These are phyloP conservation scores for Pterophyllum scalare DNA, from an alignment of 2,113 vertebrate genomes.

Conservation along the genomic window DNA sequence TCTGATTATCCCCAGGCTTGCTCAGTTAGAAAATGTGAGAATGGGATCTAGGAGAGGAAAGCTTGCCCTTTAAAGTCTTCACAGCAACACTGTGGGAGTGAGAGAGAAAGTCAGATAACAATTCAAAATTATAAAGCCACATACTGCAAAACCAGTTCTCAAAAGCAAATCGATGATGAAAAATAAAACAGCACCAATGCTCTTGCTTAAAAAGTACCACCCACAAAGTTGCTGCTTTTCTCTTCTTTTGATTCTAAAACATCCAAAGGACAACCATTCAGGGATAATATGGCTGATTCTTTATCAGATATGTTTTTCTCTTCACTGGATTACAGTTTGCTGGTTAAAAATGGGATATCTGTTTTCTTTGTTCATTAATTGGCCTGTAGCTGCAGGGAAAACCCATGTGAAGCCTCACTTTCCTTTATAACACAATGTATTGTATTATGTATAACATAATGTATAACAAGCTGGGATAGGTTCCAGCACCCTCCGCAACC, in stretches of 20 bases:
- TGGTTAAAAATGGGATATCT: background rate
- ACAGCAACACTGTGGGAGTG: constrained; percentile 31
- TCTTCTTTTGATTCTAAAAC: constrained; percentile 4
- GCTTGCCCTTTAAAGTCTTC: constrained; percentile 43
- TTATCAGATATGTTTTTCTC: background rate
- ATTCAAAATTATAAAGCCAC: constrained; percentile 32
- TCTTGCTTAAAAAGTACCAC: background rate
- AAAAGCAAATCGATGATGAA: constrained; percentile 39
- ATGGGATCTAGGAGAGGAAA: constrained; percentile 34
- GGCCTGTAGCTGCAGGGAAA: constrained; percentile 1
- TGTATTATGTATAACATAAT: background rate
- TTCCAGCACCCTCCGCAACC: too few relatives aligned
- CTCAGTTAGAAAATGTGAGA: constrained; percentile 26
- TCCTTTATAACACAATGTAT: too few relatives aligned
- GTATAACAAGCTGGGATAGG: too few relatives aligned
- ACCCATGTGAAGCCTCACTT: background rate
- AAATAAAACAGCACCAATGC: constrained; percentile 9
- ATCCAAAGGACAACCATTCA: background rate
- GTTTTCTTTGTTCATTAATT: constrained; percentile 2
- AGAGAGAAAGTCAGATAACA: constrained; percentile 37
- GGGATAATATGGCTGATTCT: background rate
- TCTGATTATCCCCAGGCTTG: constrained; percentile 41
- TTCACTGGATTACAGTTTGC: background rate
- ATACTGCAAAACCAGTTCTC: constrained; percentile 24
- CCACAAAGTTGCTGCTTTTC: background rate